Evolutionary conservation across 1,140 invertebrate species (phyloP).

Genomic region (Lysiphlebus fabarum): DNA sequence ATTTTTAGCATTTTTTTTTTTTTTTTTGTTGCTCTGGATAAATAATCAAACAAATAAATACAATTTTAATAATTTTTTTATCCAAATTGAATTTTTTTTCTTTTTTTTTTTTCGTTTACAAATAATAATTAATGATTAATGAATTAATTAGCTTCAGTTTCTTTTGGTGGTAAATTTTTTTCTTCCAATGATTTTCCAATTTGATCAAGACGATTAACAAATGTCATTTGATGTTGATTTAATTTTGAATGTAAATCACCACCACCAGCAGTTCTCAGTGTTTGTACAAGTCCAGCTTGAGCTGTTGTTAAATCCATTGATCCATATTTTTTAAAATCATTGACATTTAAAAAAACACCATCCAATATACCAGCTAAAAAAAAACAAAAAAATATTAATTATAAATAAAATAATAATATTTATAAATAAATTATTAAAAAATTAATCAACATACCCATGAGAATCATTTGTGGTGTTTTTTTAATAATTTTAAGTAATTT

Average conservation of each 20-base stretch:
- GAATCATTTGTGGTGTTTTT: slow-evolving; percentile 62
- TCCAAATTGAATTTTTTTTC: slow-evolving; percentile 36
- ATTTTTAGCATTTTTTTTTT: no score
- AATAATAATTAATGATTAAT: slow-evolving; percentile 36
- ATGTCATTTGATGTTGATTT: slow-evolving; percentile 64
- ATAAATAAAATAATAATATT: neutral
- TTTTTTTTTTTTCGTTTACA: slow-evolving; percentile 42
- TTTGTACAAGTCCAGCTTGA: slow-evolving; percentile 62
- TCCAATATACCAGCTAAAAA: slow-evolving; percentile 65
- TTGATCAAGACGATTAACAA: slow-evolving; percentile 63
- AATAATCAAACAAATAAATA: no score
- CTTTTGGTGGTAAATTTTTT: slow-evolving; percentile 26
- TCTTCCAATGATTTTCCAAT: slow-evolving; percentile 46
- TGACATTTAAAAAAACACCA: slow-evolving; percentile 62
- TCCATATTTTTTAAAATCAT: slow-evolving; percentile 65
- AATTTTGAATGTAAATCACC: slow-evolving; percentile 62
- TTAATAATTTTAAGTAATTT: slow-evolving; percentile 61
- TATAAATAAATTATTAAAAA: slow-evolving; percentile 15
- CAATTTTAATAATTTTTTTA: no score
- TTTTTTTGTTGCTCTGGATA: no score
- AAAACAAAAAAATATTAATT: slow-evolving; percentile 18
- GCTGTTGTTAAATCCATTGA: slow-evolving; percentile 60
- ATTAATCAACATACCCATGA: slow-evolving; percentile 58
- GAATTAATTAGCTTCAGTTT: slow-evolving; percentile 15
- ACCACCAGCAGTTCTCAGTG: slow-evolving; percentile 62